These are phyloP conservation scores for Galeruca laticollis DNA, from an alignment of 2,888 invertebrate genomes.

Conservation along the genomic window DNA sequence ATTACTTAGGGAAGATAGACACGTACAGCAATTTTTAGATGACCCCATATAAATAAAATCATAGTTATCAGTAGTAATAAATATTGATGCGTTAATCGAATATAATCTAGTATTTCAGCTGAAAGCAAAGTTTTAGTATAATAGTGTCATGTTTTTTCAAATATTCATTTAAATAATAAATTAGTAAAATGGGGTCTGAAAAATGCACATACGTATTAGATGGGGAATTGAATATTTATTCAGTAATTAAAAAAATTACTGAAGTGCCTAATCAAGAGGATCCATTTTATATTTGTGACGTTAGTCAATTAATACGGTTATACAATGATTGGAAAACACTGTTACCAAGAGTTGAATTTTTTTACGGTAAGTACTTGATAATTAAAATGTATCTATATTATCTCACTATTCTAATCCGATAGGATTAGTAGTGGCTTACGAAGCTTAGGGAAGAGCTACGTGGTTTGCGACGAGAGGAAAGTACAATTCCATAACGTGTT, in stretches of 20 bases:
- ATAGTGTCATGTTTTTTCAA: background rate
- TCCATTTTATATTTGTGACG: conserved; percentile 39
- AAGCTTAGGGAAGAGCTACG: too few species aligned
- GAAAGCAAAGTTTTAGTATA: background rate
- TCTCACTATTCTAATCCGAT: too few species aligned
- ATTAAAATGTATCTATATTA: too few species aligned
- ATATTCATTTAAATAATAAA: background rate
- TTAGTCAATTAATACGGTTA: conserved; percentile 34
- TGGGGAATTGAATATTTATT: conserved; percentile 16
- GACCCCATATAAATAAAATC: background rate
- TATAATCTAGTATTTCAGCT: background rate
- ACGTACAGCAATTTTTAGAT: background rate
- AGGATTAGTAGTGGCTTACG: too few species aligned
- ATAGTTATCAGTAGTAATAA: background rate
- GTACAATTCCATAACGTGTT: too few species aligned
- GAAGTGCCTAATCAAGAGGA: conserved; percentile 33
- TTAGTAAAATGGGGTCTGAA: background rate
- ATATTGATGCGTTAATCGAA: background rate
- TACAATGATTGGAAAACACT: conserved; percentile 34
- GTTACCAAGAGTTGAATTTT: conserved; percentile 39
- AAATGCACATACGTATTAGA: conserved; percentile 15
- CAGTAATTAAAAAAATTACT: conserved; percentile 34
- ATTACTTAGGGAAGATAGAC: too few species aligned
- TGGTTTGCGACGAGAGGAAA: too few species aligned
- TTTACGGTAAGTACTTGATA: conserved; percentile 33